Percentiles rank a stretch among this genome's conserved stretches.
Conservation (phyloP, 2,113 vertebrate species). For the Microtus ochrogaster region DNA sequence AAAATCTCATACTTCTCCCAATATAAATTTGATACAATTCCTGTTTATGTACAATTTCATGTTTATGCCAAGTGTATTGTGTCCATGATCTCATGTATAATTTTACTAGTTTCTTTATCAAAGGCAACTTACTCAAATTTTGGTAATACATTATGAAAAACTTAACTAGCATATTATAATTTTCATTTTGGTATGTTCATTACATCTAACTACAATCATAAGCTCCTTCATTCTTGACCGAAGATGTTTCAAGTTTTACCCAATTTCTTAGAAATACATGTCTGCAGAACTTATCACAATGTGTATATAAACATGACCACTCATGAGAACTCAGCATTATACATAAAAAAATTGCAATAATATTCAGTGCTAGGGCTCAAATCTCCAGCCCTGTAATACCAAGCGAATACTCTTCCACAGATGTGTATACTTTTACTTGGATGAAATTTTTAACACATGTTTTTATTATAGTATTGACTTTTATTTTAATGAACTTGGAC, state of each 20-base stretch:
- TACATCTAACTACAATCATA: neutral
- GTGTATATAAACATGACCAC: neutral
- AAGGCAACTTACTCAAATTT: slow-evolving; percentile 35
- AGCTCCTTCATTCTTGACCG: neutral
- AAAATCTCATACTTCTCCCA: slow-evolving; percentile 12
- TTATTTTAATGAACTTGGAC: slow-evolving; percentile 40
- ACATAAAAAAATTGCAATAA: neutral
- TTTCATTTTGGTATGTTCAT: neutral
- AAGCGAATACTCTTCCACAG: neutral
- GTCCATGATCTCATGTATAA: slow-evolving; percentile 2
- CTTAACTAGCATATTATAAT: neutral
- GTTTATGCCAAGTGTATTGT: slow-evolving; percentile 32
- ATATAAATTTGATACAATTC: slow-evolving; percentile 7
- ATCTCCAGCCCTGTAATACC: neutral
- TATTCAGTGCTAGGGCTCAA: neutral
- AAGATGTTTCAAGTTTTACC: neutral
- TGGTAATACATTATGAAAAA: slow-evolving; percentile 22
- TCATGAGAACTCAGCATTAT: neutral
- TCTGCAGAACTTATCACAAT: neutral
- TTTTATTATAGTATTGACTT: slow-evolving; percentile 5
- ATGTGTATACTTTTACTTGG: neutral
- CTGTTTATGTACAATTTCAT: neutral
- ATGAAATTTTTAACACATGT: slow-evolving; percentile 11
- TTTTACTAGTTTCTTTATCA: slow-evolving; percentile 7
- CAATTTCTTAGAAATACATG: neutral